Percentiles rank a stretch among this genome's conserved stretches.
Conservation (phyloP, 2,797 vertebrate genomes). For the Mus caroli region DNA sequence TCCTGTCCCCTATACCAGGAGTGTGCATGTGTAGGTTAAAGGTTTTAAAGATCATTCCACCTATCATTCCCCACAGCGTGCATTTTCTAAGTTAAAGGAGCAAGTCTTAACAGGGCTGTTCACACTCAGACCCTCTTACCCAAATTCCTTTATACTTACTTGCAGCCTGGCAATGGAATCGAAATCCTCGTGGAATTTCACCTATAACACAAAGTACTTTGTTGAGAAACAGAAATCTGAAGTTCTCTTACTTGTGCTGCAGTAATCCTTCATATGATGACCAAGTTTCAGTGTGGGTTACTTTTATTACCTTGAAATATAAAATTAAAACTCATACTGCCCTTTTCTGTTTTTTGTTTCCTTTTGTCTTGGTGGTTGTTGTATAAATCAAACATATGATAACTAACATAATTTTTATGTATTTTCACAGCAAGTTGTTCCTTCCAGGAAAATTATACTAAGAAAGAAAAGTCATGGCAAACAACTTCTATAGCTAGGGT, state of each 20-base stretch:
- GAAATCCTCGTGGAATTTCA: constrained; percentile 89
- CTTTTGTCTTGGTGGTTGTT: neutral
- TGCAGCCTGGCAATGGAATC: constrained; percentile 90
- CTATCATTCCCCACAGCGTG: neutral
- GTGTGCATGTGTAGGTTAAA: too few relatives aligned
- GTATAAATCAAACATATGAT: neutral
- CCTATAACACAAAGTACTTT: constrained; percentile 83
- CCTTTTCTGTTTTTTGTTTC: neutral
- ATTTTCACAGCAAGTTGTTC: constrained; percentile 32
- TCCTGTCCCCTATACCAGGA: neutral
- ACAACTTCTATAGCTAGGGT: neutral
- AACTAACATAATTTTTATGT: neutral
- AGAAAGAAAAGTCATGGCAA: neutral
- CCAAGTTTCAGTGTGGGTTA: neutral
- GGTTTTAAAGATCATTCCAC: neutral
- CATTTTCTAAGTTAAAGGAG: neutral
- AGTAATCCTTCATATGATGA: neutral
- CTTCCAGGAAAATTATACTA: neutral
- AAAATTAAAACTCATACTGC: neutral
- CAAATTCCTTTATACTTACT: constrained; percentile 84
- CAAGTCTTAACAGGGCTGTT: neutral
- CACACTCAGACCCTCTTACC: neutral
- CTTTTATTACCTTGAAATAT: neutral
- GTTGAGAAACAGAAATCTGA: constrained; percentile 26
- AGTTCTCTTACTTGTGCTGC: neutral